These are phyloP conservation scores for Orthonyx spaldingii DNA, from an alignment of 2,113 vertebrate genomes.

Conservation along the genomic window DNA sequence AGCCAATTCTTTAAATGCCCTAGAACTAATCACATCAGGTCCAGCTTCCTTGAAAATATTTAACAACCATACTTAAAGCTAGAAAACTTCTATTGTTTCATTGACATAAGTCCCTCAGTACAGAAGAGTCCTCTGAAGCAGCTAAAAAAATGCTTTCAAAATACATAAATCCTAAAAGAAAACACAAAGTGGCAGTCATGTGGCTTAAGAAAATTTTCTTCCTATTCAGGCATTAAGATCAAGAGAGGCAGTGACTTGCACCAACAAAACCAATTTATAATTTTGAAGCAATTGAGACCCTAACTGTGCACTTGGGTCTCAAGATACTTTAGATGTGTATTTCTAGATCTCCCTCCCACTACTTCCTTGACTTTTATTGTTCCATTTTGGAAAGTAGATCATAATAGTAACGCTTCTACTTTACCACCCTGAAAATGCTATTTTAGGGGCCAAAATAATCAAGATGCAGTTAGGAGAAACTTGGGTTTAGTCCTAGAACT, in stretches of 20 bases:
- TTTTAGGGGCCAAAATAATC: neutral
- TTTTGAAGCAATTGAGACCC: slow-evolving; percentile 11
- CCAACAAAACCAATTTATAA: slow-evolving; percentile 41
- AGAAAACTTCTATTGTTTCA: neutral
- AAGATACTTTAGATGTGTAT: neutral
- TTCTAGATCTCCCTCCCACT: neutral
- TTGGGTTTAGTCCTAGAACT: neutral
- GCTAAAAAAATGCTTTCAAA: slow-evolving; percentile 46
- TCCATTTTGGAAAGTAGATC: neutral
- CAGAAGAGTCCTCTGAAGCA: slow-evolving; percentile 4
- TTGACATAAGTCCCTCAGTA: neutral
- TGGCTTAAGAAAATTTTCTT: neutral
- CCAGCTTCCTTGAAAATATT: neutral
- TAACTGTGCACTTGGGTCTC: neutral
- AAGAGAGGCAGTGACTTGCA: neutral
- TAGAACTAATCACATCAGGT: neutral
- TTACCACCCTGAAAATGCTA: neutral
- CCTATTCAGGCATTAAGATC: slow-evolving; percentile 6
- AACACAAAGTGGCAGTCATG: slow-evolving; percentile 36
- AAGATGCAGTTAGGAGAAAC: neutral
- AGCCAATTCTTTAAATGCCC: neutral
- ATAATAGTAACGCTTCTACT: neutral
- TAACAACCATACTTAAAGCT: neutral
- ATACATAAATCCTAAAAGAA: slow-evolving; percentile 37
- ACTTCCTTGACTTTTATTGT: neutral